These are phyloP conservation scores for Forbesichthys papilliferus DNA, from an alignment of 2,113 vertebrate genomes.

Conservation along the genomic window DNA sequence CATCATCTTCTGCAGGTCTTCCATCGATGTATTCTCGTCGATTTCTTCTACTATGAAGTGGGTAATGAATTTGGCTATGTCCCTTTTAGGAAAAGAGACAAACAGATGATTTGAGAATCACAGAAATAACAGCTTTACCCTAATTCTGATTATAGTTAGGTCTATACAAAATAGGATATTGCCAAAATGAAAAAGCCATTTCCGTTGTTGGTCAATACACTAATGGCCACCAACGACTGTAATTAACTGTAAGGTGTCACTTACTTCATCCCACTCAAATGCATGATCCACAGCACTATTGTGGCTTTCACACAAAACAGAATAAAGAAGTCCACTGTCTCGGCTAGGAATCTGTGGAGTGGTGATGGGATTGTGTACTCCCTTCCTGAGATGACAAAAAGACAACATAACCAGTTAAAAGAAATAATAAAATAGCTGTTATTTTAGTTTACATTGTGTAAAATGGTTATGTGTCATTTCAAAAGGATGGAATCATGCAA, in stretches of 20 bases:
- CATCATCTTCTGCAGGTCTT: slow-evolving; percentile 98
- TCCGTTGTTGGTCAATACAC: background rate
- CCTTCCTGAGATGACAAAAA: slow-evolving; percentile 78
- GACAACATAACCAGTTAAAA: slow-evolving; percentile 15
- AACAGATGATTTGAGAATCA: background rate
- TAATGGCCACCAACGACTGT: background rate
- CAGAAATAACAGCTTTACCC: background rate
- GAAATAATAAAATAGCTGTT: background rate
- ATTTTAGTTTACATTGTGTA: background rate
- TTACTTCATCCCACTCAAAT: slow-evolving; percentile 96
- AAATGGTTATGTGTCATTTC: background rate
- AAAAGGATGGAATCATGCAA: background rate
- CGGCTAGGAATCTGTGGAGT: slow-evolving; percentile 90
- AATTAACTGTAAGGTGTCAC: slow-evolving; percentile 52
- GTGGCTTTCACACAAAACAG: slow-evolving; percentile 94
- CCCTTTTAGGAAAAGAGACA: slow-evolving; percentile 75
- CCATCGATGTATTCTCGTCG: slow-evolving; percentile 94
- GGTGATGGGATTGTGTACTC: slow-evolving; percentile 91
- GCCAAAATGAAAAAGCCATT: background rate
- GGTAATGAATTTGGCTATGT: slow-evolving; percentile 93
- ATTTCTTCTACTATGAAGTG: slow-evolving; percentile 98
- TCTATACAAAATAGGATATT: background rate
- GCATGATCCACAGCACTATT: slow-evolving; percentile 92
- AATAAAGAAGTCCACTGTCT: slow-evolving; percentile 96
- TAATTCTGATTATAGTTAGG: too few relatives aligned